A percentile compares a stretch with the other conserved stretches of the same genome.
Evolutionary conservation across 2,888 invertebrate species (phyloP).

Genomic region (Lagria hirta): DNA sequence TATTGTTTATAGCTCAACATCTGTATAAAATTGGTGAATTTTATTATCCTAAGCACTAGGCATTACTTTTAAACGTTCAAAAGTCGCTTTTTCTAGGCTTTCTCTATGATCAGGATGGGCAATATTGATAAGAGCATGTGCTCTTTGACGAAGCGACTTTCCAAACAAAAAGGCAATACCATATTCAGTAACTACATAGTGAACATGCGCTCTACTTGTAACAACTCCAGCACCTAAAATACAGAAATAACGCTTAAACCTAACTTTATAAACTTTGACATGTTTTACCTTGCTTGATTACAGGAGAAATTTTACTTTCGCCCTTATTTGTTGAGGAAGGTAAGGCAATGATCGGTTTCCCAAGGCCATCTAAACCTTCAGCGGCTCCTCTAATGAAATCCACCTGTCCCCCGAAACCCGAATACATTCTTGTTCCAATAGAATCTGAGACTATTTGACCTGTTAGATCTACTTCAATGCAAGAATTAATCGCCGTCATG

Average conservation of each 20-base stretch:
- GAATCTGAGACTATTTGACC: conserved; percentile 94
- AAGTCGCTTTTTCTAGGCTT: conserved; percentile 81
- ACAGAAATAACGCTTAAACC: not conserved
- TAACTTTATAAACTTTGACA: not conserved
- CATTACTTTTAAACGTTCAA: conserved; percentile 78
- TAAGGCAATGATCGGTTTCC: conserved; percentile 90
- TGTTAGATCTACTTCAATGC: conserved; percentile 91
- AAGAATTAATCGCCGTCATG: conserved; percentile 97
- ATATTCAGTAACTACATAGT: conserved; percentile 91
- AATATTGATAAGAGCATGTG: conserved; percentile 84
- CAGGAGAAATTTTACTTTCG: conserved; percentile 80
- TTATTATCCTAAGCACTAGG: conserved; percentile 55
- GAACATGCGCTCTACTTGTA: conserved; percentile 86
- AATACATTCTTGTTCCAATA: conserved; percentile 79
- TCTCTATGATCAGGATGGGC: conserved; percentile 89
- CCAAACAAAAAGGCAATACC: conserved; percentile 91
- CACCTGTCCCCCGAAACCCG: conserved; percentile 91
- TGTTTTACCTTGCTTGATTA: conserved; percentile 72
- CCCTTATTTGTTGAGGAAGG: conserved; percentile 79
- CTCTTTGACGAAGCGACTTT: conserved; percentile 84
- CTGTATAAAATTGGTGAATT: too few relatives aligned
- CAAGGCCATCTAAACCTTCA: conserved; percentile 78
- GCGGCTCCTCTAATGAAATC: conserved; percentile 93
- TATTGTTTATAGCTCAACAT: too few relatives aligned
- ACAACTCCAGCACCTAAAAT: conserved; percentile 88